Evolutionary conservation across 2,888 invertebrate genomes (phyloP).

Genomic region (Drosophila atripex): DNA sequence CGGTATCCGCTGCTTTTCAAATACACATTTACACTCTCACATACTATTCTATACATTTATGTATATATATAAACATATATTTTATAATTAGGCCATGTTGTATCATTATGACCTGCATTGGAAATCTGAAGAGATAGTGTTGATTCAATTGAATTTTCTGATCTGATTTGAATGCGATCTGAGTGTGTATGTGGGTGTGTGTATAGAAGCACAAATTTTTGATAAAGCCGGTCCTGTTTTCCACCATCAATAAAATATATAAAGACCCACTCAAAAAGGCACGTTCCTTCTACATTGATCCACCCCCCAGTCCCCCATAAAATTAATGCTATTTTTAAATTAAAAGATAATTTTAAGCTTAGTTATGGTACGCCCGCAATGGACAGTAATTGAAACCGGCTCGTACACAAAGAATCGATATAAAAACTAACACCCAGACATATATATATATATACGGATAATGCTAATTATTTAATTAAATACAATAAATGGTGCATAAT

Average conservation of each 20-base stretch:
- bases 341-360: constrained; percentile 26
- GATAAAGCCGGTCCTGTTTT: constrained; percentile 28
- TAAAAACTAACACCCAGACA: constrained; percentile 23
- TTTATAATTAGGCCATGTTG: constrained; percentile 26
- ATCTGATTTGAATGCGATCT: constrained; percentile 6
- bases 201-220: constrained; percentile 39
- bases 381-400: constrained; percentile 36
- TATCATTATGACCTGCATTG: constrained; percentile 18
- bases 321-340: constrained; percentile 27
- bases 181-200: background rate
- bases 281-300: constrained; percentile 21
- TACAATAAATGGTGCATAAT: constrained; percentile 52
- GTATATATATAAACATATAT: constrained; percentile 32
- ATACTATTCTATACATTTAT: constrained; percentile 21
- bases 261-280: constrained; percentile 5
- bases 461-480: constrained; percentile 41
- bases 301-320: background rate
- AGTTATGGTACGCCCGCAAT: constrained; percentile 16
- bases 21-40: constrained; percentile 26
- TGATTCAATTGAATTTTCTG: constrained; percentile 16
- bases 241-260: constrained; percentile 18
- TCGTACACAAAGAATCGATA: constrained; percentile 34
- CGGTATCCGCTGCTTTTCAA: background rate
- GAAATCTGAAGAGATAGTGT: background rate
- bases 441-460: constrained; percentile 28